These are phyloP conservation scores for Pterois miles DNA, from an alignment of 2,797 vertebrate species.

Conservation along the genomic window DNA sequence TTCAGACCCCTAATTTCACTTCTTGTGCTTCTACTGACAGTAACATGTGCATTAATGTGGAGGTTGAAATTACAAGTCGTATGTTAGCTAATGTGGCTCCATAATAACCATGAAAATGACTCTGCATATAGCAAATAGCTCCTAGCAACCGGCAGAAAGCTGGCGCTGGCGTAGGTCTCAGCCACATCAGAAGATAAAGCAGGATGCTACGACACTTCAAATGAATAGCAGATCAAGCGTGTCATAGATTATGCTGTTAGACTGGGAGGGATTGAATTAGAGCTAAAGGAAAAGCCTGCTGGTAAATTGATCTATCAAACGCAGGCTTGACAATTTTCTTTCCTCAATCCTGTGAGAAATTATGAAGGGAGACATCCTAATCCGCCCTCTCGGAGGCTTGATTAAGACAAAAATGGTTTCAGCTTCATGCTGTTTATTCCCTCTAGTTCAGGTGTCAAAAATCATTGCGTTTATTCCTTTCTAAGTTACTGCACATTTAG, in stretches of 20 bases:
- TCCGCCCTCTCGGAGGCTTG: slow-evolving; percentile 66
- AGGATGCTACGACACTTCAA: slow-evolving; percentile 81
- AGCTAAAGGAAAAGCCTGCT: slow-evolving; percentile 71
- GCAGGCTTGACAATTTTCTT: slow-evolving; percentile 73
- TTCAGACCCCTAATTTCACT: background rate
- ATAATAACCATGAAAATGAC: slow-evolving; percentile 73
- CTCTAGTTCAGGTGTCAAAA: slow-evolving; percentile 36
- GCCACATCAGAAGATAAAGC: slow-evolving; percentile 71
- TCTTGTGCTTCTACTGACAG: slow-evolving; percentile 21
- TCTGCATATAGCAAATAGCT: slow-evolving; percentile 66
- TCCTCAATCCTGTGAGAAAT: slow-evolving; percentile 75
- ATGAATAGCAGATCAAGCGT: slow-evolving; percentile 82
- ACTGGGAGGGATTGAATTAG: slow-evolving; percentile 79
- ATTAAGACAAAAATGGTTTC: slow-evolving; percentile 68
- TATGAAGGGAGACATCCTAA: slow-evolving; percentile 78
- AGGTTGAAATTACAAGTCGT: slow-evolving; percentile 40
- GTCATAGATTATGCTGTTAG: slow-evolving; percentile 78
- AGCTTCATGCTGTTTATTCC: slow-evolving; percentile 53
- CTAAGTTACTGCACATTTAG: slow-evolving; percentile 1
- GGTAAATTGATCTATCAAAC: slow-evolving; percentile 86
- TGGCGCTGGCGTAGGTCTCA: slow-evolving; percentile 45
- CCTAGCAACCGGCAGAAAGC: slow-evolving; percentile 56
- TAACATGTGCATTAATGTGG: slow-evolving; percentile 48
- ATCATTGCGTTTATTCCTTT: slow-evolving; percentile 1
- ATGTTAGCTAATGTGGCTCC: slow-evolving; percentile 40